Conservation (phyloP, 2,888 invertebrate genomes). For the Volucella bombylans region DNA sequence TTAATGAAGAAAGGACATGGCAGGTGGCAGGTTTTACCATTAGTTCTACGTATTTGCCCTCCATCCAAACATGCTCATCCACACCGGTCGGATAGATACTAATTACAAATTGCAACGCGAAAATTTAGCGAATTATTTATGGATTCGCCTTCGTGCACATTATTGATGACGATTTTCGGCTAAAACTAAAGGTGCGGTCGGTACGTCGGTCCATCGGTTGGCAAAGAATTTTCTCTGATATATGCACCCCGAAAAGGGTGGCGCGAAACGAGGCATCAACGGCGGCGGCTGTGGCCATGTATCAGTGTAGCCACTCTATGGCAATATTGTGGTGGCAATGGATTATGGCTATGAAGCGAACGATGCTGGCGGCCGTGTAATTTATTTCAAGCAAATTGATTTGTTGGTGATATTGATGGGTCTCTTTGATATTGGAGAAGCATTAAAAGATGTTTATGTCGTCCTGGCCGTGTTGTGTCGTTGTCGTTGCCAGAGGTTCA, state of each 20-base stretch:
- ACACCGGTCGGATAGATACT: slow-evolving; percentile 14
- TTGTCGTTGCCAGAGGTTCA: background rate
- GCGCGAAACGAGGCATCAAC: background rate
- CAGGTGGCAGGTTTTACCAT: slow-evolving; percentile 38
- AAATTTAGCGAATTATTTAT: slow-evolving; percentile 60
- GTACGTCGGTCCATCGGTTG: background rate
- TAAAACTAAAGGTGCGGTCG: background rate
- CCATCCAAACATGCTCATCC: background rate
- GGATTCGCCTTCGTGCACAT: slow-evolving; percentile 53
- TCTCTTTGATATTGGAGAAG: slow-evolving; percentile 61
- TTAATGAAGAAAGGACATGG: background rate
- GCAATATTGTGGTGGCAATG: no score
- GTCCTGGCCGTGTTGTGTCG: slow-evolving; percentile 1
- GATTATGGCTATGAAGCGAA: background rate
- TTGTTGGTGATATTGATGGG: slow-evolving; percentile 65
- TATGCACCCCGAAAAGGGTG: slow-evolving; percentile 23
- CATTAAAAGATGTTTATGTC: slow-evolving; percentile 56
- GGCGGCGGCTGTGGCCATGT: background rate
- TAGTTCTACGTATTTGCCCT: background rate
- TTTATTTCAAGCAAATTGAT: slow-evolving; percentile 70
- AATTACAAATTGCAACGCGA: slow-evolving; percentile 57
- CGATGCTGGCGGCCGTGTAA: slow-evolving; percentile 21
- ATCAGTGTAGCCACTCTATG: background rate
- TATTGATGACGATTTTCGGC: slow-evolving; percentile 48
- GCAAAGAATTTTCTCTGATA: slow-evolving; percentile 27